Evolutionary conservation across 2,113 vertebrate genomes (phyloP), one percentile per base, ranked within the genome.

Genomic region (Caranx melampygus): DNA sequence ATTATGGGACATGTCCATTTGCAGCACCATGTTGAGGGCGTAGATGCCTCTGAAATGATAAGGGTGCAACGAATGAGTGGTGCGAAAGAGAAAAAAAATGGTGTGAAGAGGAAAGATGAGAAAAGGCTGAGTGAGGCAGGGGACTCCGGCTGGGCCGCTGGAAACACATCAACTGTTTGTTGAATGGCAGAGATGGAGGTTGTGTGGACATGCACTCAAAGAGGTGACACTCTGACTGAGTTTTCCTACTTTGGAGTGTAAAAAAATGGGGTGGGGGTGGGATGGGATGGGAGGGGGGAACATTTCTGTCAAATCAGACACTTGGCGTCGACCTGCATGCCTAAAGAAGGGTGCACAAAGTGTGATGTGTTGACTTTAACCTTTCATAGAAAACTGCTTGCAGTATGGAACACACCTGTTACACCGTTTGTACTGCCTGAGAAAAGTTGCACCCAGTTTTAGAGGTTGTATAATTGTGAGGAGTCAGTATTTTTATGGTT

Each of bases 401-500:
- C 68, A 69, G 79, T 72, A 82, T 65, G 54, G 75, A 82, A 75
- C 83, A 52, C 80, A 81, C 81, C 63, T 76, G 89, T 89, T 79
- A 68, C 62, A 81, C 78, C 60, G 59, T 88, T 88, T 89, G 86
- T 87, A 81, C 87, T 75, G 80, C 88, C 87, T 87, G 87, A 92
- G 79, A 81, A 73, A 87, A 79, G 87, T 91, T 92, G 86, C 93
- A 94, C 79, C 92, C 77, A 33, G 75, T 91, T 91, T 88, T 83
- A 40, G 14, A 90, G 91, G 87, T 89, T 92, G 89, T 92, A 81
- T 83, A 81, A 83, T 88, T 90, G 87, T 91, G 91, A 89, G 87
- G 78, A 90, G 81, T 87, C 83, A 81, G 87, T 91, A 90, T 94
- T 94, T 91, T 92, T 92, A 92, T 82, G 87, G 87, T 91, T 82